Conservation (phyloP, 1,140 invertebrate genomes). For the Diorhabda elongata region DNA sequence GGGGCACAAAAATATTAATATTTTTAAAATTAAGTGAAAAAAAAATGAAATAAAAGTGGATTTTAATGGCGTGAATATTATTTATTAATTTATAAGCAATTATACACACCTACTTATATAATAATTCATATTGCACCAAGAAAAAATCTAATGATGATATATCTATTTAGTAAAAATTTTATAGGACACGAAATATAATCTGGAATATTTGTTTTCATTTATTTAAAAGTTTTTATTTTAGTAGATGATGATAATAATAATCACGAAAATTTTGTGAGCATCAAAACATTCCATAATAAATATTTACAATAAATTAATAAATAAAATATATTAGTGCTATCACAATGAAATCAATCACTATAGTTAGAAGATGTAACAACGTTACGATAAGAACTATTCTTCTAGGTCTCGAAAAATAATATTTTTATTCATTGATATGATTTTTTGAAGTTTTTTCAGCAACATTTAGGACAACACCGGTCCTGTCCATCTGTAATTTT, state of each 20-base stretch:
- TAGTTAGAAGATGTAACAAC: constrained; percentile 24
- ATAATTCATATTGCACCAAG: constrained; percentile 3
- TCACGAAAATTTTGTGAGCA: constrained; percentile 32
- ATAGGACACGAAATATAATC: not conserved
- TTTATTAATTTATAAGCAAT: constrained; percentile 16
- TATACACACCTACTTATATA: constrained; percentile 18
- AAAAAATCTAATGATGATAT: not conserved
- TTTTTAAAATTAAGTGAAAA: not conserved
- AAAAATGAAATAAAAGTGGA: not conserved
- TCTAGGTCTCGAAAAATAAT: no score
- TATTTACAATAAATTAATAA: constrained; percentile 6
- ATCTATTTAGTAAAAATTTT: not conserved
- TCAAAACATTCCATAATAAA: constrained; percentile 14
- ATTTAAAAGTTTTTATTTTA: no score
- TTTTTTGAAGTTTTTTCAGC: no score
- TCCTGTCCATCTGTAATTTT: no score
- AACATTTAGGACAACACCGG: no score
- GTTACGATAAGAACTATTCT: no score
- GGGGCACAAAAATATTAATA: no score
- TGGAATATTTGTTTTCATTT: not conserved
- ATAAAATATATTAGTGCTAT: constrained; percentile 15
- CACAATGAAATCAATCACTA: constrained; percentile 25
- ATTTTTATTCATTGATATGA: no score
- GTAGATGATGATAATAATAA: constrained; percentile 13
- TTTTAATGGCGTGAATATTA: constrained; percentile 9